Evolutionary conservation across 1,140 invertebrate genomes (phyloP).

Genomic region (Triops cancriformis): DNA sequence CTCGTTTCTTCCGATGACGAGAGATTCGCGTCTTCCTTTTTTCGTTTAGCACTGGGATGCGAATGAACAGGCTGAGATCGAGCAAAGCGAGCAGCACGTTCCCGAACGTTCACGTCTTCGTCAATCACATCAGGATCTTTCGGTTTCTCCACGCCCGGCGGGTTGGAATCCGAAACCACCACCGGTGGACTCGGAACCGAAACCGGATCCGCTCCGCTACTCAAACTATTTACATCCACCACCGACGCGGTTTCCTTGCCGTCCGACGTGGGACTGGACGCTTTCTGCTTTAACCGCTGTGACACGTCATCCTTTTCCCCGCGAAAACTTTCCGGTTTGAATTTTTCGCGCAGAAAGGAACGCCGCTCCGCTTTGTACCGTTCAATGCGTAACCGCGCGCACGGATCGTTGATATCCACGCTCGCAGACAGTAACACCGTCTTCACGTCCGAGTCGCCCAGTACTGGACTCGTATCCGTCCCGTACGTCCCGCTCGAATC

Average conservation of each 20-base stretch:
- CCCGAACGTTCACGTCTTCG: slow-evolving; percentile 36
- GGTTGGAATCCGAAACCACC: neutral
- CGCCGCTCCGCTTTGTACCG: slow-evolving; percentile 86
- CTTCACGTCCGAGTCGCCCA: slow-evolving; percentile 24
- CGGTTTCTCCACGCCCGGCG: slow-evolving; percentile 1
- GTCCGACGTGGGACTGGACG: slow-evolving; percentile 33
- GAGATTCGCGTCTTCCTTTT: slow-evolving; percentile 18
- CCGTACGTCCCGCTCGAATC: neutral
- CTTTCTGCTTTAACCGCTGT: slow-evolving; percentile 32
- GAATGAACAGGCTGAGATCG: slow-evolving; percentile 21
- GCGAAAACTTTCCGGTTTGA: slow-evolving; percentile 70
- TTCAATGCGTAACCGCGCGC: slow-evolving; percentile 66
- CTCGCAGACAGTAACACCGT: slow-evolving; percentile 31
- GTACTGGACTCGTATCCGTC: neutral
- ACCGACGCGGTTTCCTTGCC: slow-evolving; percentile 26
- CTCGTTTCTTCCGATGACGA: slow-evolving; percentile 15
- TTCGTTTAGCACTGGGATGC: slow-evolving; percentile 16
- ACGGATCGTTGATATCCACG: slow-evolving; percentile 46
- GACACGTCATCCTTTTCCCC: slow-evolving; percentile 45
- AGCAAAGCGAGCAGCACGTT: slow-evolving; percentile 34
- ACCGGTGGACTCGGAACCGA: neutral
- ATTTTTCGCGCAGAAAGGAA: slow-evolving; percentile 73
- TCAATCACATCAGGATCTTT: slow-evolving; percentile 28
- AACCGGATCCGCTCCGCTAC: slow-evolving; percentile 36
- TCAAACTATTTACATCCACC: slow-evolving; percentile 27